These are phyloP conservation scores for Lordiphosa mommai DNA, from an alignment of 1,140 invertebrate genomes.

Conservation along the genomic window DNA sequence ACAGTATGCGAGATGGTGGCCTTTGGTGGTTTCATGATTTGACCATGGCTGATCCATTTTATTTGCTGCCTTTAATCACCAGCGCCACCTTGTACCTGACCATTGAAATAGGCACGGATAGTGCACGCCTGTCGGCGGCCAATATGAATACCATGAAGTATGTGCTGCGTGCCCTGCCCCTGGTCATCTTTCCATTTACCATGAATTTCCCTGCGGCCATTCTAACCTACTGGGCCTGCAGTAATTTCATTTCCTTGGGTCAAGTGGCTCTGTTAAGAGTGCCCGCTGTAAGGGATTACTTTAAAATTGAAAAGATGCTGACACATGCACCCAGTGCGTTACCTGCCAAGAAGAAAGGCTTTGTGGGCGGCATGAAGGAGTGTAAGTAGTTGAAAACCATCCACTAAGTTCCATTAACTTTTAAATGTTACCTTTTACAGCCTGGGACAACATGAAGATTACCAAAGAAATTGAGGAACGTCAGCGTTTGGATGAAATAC, in stretches of 20 bases:
- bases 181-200: constrained; percentile 91
- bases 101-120: constrained; percentile 92
- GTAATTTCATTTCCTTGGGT: constrained; percentile 92
- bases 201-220: constrained; percentile 94
- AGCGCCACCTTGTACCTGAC: constrained; percentile 89
- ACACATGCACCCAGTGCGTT: constrained; percentile 82
- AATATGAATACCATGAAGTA: constrained; percentile 87
- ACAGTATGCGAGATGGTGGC: constrained; percentile 93
- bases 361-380: constrained; percentile 89
- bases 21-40: constrained; percentile 96
- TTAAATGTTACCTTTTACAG: constrained; percentile 78
- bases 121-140: constrained; percentile 83
- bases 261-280: constrained; percentile 89
- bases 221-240: constrained; percentile 93
- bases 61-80: constrained; percentile 91
- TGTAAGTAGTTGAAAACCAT: constrained; percentile 85
- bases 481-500: constrained; percentile 86
- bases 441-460: constrained; percentile 91
- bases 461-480: constrained; percentile 88
- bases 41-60: constrained; percentile 94
- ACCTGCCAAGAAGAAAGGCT: constrained; percentile 87
- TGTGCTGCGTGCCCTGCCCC: constrained; percentile 86
- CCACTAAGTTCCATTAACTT: no score
- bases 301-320: constrained; percentile 88
- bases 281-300: constrained; percentile 86